Base-by-base conservation (phyloP, 2,888 invertebrate genomes). In the Lycophotia porphyrea region DNA sequence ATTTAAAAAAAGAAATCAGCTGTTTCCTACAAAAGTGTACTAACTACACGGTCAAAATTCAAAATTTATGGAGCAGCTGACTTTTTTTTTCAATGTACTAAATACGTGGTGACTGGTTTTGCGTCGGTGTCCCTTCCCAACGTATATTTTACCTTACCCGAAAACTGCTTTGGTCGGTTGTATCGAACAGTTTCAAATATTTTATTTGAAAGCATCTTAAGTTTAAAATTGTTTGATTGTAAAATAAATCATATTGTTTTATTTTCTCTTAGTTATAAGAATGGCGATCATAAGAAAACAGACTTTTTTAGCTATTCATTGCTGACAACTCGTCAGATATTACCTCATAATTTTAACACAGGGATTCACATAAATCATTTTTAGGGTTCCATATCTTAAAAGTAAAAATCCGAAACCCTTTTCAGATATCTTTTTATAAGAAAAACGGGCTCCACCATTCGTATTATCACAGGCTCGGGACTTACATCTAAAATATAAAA, bases 391-490 rank as follows among this genome's bases (percentile, higher is more conserved):
- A 9, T 21, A 47, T 34, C 60, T 34, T 34, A 60, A 60, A 60
- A 34, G 34, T 21, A 60, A 34, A 31, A 34, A 34, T 21, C 34
- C 11, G 4, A 21, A 60, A 21, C 60, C 60, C 60, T 60, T 34
- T 21, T 34, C 21, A 21, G 8, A 39, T 2, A 7, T 39, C 11
- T 65, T 78, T 60, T 65, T 21, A 24, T 27, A 64, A 1, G 9
- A 74, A 42, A 49, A 65, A 58, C 64, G 42, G 24, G 44, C 31
- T 61, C 21, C 15, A 36, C 70, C 44, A 70, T 76, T 76, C 74
- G 34, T 74, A 78, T 73, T 80, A 89, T 89, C 90, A 89, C 89
- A 89, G 87, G 78, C 72, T 79, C 80, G 66, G 49, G 61, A 71
- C 81, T 77, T 85, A 87, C 65, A 68, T 82, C 82, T 76, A 80